Conservation (phyloP, 2,888 invertebrate species). For the Drosophila robusta region DNA sequence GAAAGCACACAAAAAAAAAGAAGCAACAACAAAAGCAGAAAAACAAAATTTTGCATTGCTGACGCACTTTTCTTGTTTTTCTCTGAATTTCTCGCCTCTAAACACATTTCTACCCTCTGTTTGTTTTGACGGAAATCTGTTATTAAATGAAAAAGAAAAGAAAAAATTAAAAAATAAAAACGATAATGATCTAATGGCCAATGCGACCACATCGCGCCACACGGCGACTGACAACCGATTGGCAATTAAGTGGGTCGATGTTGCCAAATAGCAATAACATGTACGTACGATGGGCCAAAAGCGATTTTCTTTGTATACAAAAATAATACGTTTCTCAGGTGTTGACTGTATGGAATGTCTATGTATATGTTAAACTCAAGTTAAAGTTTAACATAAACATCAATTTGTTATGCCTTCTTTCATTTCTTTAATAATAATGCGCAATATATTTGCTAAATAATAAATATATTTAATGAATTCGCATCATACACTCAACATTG, state of each 20-base stretch:
- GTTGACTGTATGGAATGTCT: too few species aligned
- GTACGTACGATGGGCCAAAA: background rate
- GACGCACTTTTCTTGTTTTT: constrained; percentile 64
- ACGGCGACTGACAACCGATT: constrained; percentile 48
- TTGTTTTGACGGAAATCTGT: constrained; percentile 69
- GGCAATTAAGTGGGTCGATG: constrained; percentile 60
- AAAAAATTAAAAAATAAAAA: constrained; percentile 5
- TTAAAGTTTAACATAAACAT: too few species aligned
- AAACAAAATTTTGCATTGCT: constrained; percentile 63
- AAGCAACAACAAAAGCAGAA: constrained; percentile 5
- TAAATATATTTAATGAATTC: too few species aligned
- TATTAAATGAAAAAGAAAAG: constrained; percentile 43
- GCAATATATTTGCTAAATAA: too few species aligned
- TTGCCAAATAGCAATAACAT: constrained; percentile 29
- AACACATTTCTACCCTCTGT: constrained; percentile 35
- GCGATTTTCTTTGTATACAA: background rate
- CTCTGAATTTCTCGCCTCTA: constrained; percentile 19
- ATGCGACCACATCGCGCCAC: constrained; percentile 33
- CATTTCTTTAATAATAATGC: too few species aligned
- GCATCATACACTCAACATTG: too few species aligned
- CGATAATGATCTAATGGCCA: constrained; percentile 63
- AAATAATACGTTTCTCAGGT: background rate
- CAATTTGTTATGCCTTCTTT: too few species aligned
- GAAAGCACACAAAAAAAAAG: background rate
- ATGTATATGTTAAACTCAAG: too few species aligned